phyloP scores from a whole-genome alignment of 2,113 vertebrate genomes.

The Gavia stellata region DNA sequence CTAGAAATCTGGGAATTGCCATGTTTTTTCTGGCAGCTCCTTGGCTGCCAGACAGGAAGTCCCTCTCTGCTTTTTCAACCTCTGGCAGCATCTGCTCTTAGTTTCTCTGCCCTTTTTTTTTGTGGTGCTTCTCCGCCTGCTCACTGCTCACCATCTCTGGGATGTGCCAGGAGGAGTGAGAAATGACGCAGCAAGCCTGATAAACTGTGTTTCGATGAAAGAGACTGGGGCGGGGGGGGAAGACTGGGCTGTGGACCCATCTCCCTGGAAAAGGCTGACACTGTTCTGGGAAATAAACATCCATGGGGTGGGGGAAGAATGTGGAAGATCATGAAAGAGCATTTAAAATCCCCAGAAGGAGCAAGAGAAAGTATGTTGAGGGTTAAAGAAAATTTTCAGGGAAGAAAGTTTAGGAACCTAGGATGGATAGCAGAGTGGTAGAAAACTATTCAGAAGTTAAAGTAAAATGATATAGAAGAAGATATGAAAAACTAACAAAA shows the following conservation, averaged over 20 bases:
- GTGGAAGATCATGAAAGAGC: neutral
- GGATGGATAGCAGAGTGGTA: neutral
- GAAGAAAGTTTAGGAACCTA: neutral
- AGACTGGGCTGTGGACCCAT: neutral
- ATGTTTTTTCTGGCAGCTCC: conserved; percentile 32
- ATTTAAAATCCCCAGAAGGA: neutral
- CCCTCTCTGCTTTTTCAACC: neutral
- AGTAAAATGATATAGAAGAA: neutral
- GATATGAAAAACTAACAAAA: neutral
- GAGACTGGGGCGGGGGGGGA: neutral
- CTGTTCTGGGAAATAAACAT: conserved; percentile 30
- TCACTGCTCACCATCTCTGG: neutral
- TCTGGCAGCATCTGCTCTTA: conserved; percentile 25
- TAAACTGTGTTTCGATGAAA: neutral
- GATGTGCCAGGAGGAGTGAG: neutral
- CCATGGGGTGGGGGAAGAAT: neutral
- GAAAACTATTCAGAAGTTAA: neutral
- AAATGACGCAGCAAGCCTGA: neutral
- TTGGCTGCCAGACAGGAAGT: conserved; percentile 44
- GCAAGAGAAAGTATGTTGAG: neutral
- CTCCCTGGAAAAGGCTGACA: neutral
- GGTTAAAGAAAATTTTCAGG: neutral
- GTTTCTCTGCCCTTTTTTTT: neutral
- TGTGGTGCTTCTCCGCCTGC: neutral
- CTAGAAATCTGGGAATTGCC: conserved; percentile 41